Evolutionary conservation across 2,888 invertebrate genomes (phyloP), one percentile per base, ranked within the genome.

Genomic region (Clepsis dumicolana): DNA sequence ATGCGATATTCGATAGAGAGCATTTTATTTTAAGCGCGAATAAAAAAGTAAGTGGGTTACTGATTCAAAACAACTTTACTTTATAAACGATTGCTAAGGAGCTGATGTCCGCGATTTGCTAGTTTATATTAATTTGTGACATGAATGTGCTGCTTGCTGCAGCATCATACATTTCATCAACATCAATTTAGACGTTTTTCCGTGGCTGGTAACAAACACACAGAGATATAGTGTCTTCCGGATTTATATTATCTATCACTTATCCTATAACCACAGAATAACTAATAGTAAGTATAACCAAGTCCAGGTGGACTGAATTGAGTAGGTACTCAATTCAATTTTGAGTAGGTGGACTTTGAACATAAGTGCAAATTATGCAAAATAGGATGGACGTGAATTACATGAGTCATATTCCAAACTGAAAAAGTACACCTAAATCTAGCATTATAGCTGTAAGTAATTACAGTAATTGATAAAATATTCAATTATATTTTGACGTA

Each of bases 1-100:
- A n/a, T 56, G 16, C 16, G 21, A 44, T 41, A 25, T 29, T 25
- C 21, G 54, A 64, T 56, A 56, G 48, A 21, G 35, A 59, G 41
- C 57, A 25, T 41, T 59, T 25, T 25, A 41, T 59, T 38, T 25
- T 59, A 41, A 24, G 35, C 41, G 21, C 57, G 38, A 27, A 7
- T 27, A 27, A 7, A n/a, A 25, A 27, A 27, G 52, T 10, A 21
- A 14, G n/a, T 24, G 41, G 41, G 4, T 44, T 44, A 2, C 7
- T 44, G 1, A 8, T 18, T 4, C 7, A 18, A 48, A 48, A 48
- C 48, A 48, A 48, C 41, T n/a, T 38, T 38, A n/a, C 38, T 14
- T 38, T 38, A n/a, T 38, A 38, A 5, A n/a, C n/a, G 38, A 7
- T 8, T 29, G 8, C 29, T 29, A 5, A 8, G 29, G 5, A 29